Percentiles rank a stretch among this genome's conserved stretches.
These are phyloP conservation scores for Menidia menidia DNA, from an alignment of 2,797 vertebrate species.

Conservation along the genomic window DNA sequence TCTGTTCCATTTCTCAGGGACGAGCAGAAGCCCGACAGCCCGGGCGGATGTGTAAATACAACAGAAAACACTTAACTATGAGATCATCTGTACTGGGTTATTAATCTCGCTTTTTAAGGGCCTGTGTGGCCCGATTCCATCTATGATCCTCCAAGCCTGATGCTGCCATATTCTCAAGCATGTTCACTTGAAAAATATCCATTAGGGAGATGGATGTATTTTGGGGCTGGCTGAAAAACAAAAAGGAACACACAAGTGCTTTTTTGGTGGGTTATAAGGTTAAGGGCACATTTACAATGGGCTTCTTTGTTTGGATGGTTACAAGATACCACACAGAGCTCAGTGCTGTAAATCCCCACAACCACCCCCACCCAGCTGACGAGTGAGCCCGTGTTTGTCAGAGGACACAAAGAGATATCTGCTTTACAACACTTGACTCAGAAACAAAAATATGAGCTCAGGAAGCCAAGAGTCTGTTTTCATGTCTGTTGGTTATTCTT, in stretches of 20 bases:
- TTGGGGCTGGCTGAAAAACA: constrained; percentile 75
- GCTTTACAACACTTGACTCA: not conserved
- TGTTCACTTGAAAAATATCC: constrained; percentile 66
- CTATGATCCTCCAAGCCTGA: constrained; percentile 45
- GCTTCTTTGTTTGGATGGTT: constrained; percentile 65
- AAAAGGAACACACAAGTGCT: constrained; percentile 72
- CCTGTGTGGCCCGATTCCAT: constrained; percentile 68
- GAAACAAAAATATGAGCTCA: not conserved
- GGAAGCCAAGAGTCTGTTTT: constrained; percentile 14
- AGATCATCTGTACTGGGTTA: constrained; percentile 83
- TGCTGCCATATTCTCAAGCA: constrained; percentile 68
- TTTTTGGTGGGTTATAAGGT: constrained; percentile 75
- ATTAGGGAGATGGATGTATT: constrained; percentile 81
- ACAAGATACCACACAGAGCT: constrained; percentile 60
- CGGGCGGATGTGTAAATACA: constrained; percentile 82
- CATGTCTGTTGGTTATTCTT: not conserved
- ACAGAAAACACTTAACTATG: constrained; percentile 87
- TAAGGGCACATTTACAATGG: constrained; percentile 75
- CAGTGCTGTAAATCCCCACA: constrained; percentile 50
- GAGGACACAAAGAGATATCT: constrained; percentile 23
- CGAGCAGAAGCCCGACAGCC: constrained; percentile 62
- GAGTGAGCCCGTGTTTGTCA: constrained; percentile 24
- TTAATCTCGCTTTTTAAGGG: constrained; percentile 85
- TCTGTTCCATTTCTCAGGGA: constrained; percentile 76
- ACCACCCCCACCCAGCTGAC: constrained; percentile 27